These are phyloP conservation scores for Calidris pygmaea DNA, from an alignment of 2,113 vertebrate genomes.

Conservation along the genomic window DNA sequence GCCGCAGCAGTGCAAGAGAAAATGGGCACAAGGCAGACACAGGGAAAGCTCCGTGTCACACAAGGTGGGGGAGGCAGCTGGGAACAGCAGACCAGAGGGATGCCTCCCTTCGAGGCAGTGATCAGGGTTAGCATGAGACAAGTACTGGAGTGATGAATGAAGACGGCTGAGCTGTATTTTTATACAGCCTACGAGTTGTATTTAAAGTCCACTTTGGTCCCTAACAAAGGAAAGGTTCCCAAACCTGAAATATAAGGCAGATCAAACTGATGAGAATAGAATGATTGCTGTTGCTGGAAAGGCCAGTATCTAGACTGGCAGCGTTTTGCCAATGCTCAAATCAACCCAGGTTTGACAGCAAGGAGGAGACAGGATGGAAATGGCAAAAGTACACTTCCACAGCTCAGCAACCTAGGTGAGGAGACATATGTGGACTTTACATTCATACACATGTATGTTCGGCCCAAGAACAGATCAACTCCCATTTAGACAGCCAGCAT, in stretches of 20 bases:
- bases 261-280: background rate
- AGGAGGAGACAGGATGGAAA: background rate
- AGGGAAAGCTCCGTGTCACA: background rate
- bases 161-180: background rate
- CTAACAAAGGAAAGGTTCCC: background rate
- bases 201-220: background rate
- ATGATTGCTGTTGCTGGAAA: background rate
- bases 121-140: background rate
- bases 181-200: background rate
- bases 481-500: background rate
- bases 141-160: background rate
- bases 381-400: background rate
- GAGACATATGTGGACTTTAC: background rate
- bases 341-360: background rate
- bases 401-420: background rate
- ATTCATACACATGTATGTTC: background rate
- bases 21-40: accelerated
- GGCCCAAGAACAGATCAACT: background rate
- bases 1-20: background rate
- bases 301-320: background rate
- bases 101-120: background rate
- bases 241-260: background rate
- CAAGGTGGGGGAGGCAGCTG: background rate
- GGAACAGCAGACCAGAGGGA: background rate
- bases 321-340: background rate